Evolutionary conservation across 2,797 vertebrate species (phyloP).

Genomic region (Eidolon dupreanum): DNA sequence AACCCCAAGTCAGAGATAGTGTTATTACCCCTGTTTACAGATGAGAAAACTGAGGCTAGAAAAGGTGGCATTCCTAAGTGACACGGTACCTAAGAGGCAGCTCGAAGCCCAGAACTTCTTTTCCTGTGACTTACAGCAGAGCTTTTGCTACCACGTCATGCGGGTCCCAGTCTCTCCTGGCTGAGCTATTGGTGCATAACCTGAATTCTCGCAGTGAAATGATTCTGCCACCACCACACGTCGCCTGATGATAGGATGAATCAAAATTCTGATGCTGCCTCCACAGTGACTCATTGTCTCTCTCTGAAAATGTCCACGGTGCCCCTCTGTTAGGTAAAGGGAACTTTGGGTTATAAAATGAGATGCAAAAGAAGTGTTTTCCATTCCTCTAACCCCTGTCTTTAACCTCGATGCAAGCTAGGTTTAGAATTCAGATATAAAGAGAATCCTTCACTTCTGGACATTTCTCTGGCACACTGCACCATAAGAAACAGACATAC

Average conservation of each 20-base stretch:
- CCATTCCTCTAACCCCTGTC: neutral
- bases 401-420: neutral
- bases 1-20: neutral
- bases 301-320: conserved; percentile 43
- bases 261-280: conserved; percentile 45
- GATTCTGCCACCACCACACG: conserved; percentile 49
- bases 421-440: neutral
- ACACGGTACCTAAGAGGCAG: neutral
- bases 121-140: neutral
- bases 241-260: neutral
- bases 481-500: neutral
- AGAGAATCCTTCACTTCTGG: neutral
- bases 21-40: neutral
- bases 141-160: neutral
- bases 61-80: neutral
- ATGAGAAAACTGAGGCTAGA: neutral
- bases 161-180: neutral
- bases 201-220: neutral
- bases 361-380: neutral
- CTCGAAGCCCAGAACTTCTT: neutral
- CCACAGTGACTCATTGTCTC: conserved; percentile 57
- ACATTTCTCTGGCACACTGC: neutral
- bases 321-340: conserved; percentile 62
- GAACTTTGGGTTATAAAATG: neutral
- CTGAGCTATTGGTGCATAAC: neutral